Evolutionary conservation across 2,888 invertebrate species (phyloP).

Genomic region (Hipparchia sbordonii): DNA sequence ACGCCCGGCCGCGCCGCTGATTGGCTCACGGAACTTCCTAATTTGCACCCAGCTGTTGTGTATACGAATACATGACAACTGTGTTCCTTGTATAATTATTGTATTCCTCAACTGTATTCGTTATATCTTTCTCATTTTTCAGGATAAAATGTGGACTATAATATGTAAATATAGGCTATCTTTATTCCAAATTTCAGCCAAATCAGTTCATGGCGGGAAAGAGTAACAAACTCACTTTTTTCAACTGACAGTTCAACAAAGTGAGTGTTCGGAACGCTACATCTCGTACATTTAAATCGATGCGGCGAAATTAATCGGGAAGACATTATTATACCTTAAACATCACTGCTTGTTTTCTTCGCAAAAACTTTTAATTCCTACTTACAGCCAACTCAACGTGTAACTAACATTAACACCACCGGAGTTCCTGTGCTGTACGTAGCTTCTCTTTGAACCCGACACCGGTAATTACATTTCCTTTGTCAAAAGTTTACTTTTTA

Average conservation of each 20-base stretch:
- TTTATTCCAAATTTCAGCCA: no score
- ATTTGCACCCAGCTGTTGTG: not conserved
- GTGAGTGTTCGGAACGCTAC: no score
- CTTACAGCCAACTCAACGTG: not conserved
- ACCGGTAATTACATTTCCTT: conserved; percentile 40
- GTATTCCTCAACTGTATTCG: no score
- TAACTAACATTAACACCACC: conserved; percentile 21
- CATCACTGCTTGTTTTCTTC: not conserved
- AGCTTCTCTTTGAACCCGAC: conserved; percentile 41
- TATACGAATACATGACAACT: not conserved
- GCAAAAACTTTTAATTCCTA: conserved; percentile 9
- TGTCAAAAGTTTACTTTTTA: conserved; percentile 37
- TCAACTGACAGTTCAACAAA: no score
- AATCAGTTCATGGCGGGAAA: no score
- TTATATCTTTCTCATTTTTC: no score
- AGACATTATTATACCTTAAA: not conserved
- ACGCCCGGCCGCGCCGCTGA: not conserved
- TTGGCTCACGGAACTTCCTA: conserved; percentile 11
- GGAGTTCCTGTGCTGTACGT: conserved; percentile 13
- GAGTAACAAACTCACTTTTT: no score
- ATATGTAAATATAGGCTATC: no score
- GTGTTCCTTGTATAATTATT: no score
- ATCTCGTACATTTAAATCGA: no score
- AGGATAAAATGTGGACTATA: no score
- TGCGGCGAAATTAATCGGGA: no score